These are phyloP conservation scores for Elanus axillaris DNA, from an alignment of 2,113 vertebrate genomes.

Conservation along the genomic window DNA sequence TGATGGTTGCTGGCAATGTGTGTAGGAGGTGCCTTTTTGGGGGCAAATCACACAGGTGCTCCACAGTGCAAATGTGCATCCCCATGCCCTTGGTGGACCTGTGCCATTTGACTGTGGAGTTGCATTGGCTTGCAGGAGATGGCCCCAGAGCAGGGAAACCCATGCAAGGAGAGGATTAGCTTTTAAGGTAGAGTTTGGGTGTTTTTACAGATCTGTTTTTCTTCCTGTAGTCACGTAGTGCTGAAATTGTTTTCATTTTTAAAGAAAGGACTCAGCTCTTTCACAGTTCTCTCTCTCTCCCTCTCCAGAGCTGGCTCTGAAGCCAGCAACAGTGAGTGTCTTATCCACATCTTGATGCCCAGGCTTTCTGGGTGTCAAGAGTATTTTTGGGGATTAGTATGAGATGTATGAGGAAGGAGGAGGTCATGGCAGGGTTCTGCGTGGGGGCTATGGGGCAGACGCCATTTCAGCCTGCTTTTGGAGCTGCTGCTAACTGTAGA, in stretches of 20 bases:
- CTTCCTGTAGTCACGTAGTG: conserved; percentile 14
- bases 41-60: neutral
- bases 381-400: neutral
- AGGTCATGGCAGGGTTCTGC: neutral
- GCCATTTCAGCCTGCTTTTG: neutral
- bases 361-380: neutral
- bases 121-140: neutral
- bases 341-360: neutral
- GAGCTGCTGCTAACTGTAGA: neutral
- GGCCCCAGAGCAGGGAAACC: conserved; percentile 2
- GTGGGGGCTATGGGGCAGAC: neutral
- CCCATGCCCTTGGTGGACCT: neutral
- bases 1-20: neutral
- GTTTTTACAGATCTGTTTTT: conserved; percentile 36
- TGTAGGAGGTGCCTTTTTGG: neutral
- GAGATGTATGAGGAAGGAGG: neutral
- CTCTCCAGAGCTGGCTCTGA: neutral
- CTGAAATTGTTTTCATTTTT: conserved; percentile 4
- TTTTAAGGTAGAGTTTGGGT: neutral
- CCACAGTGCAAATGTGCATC: neutral
- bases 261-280: conserved; percentile 39
- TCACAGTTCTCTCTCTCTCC: neutral
- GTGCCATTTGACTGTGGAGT: neutral
- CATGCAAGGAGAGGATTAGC: neutral
- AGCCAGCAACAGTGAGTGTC: neutral